Evolutionary conservation across 2,888 invertebrate genomes (phyloP).

Genomic region (Drosophila pseudotakahashii): DNA sequence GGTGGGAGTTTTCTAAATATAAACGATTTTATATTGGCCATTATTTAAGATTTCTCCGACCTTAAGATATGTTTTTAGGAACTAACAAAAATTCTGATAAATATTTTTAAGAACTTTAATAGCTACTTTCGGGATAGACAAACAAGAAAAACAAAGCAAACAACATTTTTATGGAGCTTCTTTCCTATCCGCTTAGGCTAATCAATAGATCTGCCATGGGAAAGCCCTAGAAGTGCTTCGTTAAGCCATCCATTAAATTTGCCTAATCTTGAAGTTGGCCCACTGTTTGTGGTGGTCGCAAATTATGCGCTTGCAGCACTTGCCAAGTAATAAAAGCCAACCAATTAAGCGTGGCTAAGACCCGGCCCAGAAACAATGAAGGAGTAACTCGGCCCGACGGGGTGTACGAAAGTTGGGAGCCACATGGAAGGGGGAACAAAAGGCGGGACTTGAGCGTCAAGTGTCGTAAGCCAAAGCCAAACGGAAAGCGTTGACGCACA

Average conservation of each 20-base stretch:
- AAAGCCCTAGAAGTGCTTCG: background rate
- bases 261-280: conserved; percentile 29
- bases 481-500: conserved; percentile 63
- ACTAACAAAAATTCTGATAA: background rate
- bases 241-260: conserved; percentile 41
- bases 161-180: conserved; percentile 1
- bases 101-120: background rate
- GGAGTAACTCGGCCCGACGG: conserved; percentile 33
- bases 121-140: background rate
- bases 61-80: no score
- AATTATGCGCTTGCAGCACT: conserved; percentile 68
- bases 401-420: conserved; percentile 9
- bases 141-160: background rate
- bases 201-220: conserved; percentile 25
- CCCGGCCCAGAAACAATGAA: conserved; percentile 61
- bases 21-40: background rate
- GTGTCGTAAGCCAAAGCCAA: conserved; percentile 76
- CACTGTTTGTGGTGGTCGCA: conserved; percentile 50
- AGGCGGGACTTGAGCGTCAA: conserved; percentile 58
- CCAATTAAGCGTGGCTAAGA: conserved; percentile 78
- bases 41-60: background rate
- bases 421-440: background rate
- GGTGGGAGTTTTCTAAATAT: background rate
- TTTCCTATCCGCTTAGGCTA: background rate
- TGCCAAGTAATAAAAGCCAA: conserved; percentile 79